Evolutionary conservation across 1,140 invertebrate genomes (phyloP), one percentile per base, ranked within the genome.

Genomic region (Meteorus sp.): DNA sequence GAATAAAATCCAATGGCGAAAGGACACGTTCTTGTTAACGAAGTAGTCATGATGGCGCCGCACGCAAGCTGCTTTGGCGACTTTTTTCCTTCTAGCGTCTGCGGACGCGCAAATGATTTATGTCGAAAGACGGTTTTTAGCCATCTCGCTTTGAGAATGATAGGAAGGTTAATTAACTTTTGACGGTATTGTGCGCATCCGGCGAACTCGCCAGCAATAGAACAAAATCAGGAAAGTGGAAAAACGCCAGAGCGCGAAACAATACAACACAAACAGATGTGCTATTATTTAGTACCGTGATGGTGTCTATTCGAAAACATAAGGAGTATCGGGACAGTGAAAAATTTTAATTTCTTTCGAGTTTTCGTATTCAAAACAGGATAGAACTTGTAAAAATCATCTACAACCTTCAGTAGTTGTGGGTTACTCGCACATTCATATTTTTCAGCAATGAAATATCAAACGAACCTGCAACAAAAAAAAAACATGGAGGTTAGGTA

Each of bases 91-190:
- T 11, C 7, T 29, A 37, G n/a, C 39, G 23, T 44, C 22, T 29
- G 11, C 11, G 7, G 13, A 48, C 39, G 50, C 35, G 45, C 33
- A 41, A 37, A 52, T 52, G 50, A 52, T 60, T 50, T 52, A 60
- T 50, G 22, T 35, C 48, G 22, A 19, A 27, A 25, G 37, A 43
- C 15, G 19, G 67, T 75, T 75, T 75, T 76, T 72, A 71, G 65
- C 62, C 66, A 60, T 69, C 64, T 66, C 68, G 29, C 56, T 56
- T 56, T 52, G 58, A 41, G 45, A 75, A 78, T 72, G 68, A 78
- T 71, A 74, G 63, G 64, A 60, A 56, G 67, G 68, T 75, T 76
- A 77, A 78, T 78, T 76, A 78, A 76, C 70, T 70, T 59, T 60
- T 52, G 64, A 67, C 68, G 72, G 73, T 76, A 74, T 76, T 75